Evolutionary conservation across 1,140 invertebrate species (phyloP).

Genomic region (Aplysia californica): DNA sequence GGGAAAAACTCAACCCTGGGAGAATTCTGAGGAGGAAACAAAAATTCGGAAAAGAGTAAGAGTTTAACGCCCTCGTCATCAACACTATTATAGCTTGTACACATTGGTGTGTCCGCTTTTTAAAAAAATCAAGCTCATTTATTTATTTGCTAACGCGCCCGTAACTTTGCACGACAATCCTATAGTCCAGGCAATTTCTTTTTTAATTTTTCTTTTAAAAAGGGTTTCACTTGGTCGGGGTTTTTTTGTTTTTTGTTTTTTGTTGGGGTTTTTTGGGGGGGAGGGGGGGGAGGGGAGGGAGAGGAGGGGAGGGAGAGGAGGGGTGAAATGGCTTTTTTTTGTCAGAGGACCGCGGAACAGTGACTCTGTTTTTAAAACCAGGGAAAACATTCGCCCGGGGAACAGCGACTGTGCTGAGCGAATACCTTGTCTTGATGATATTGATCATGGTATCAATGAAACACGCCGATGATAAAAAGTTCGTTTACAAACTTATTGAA

Average conservation of each 20-base stretch:
- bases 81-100: background rate
- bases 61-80: background rate
- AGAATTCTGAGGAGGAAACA: conserved; percentile 65
- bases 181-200: background rate
- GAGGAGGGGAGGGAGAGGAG: background rate
- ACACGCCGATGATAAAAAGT: too few species aligned
- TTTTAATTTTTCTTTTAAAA: background rate
- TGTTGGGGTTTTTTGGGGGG: background rate
- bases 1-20: conserved; percentile 82
- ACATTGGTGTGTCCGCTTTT: background rate
- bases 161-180: background rate
- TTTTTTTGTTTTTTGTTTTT: background rate
- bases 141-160: background rate
- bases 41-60: background rate
- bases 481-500: too few species aligned
- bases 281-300: background rate
- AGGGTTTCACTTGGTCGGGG: background rate
- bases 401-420: too few species aligned
- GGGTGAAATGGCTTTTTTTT: too few species aligned
- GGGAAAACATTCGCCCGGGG: too few species aligned
- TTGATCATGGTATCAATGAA: too few species aligned
- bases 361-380: too few species aligned
- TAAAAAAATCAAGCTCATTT: background rate
- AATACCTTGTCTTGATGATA: too few species aligned
- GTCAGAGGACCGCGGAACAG: too few species aligned